phyloP scores from a whole-genome alignment of 1,140 invertebrate genomes.

The Hestina assimilis region DNA sequence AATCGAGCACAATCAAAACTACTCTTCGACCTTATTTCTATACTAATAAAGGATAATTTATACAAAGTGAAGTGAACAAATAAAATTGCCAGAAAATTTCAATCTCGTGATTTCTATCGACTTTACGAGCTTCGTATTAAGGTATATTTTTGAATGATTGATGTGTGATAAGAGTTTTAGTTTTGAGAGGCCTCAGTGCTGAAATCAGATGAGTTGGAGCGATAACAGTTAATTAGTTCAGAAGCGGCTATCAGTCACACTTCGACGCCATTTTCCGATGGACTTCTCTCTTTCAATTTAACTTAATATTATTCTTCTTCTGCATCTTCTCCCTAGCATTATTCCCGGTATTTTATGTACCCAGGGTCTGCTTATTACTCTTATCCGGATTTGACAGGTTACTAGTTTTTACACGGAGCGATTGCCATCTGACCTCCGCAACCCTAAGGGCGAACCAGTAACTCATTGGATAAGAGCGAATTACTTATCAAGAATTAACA shows the following conservation, averaged over 20 bases:
- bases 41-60: not conserved
- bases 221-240: constrained; percentile 19
- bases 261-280: not conserved
- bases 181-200: constrained; percentile 20
- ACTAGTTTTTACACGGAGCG: too few relatives aligned
- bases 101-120: too few relatives aligned
- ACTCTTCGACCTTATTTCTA: not conserved
- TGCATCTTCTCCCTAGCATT: too few relatives aligned
- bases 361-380: too few relatives aligned
- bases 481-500: too few relatives aligned
- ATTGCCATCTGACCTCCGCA: too few relatives aligned
- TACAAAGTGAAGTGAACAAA: not conserved
- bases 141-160: not conserved
- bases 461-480: too few relatives aligned
- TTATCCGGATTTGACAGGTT: too few relatives aligned
- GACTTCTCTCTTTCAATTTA: not conserved
- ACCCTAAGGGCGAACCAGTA: too few relatives aligned
- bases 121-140: not conserved
- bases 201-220: constrained; percentile 19
- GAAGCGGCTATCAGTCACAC: constrained; percentile 2
- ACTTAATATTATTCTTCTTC: too few relatives aligned
- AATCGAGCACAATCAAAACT: not conserved
- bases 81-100: not conserved
- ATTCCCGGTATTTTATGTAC: too few relatives aligned
- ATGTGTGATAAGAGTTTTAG: constrained; percentile 2